These are phyloP conservation scores for Archegozetes longisetosus DNA, from an alignment of 1,140 invertebrate genomes.

Conservation along the genomic window DNA sequence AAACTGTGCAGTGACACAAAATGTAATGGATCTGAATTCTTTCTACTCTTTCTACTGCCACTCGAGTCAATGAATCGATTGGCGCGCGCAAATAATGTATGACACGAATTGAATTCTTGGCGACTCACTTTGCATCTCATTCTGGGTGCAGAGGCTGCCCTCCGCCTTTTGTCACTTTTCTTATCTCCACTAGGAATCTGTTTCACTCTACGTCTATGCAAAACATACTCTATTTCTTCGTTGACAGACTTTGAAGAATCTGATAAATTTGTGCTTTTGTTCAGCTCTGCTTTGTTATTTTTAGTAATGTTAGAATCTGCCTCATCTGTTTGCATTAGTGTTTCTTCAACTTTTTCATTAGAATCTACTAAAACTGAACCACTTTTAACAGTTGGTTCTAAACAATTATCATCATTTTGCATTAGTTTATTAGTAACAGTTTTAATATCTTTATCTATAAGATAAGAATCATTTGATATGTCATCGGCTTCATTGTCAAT, in stretches of 20 bases:
- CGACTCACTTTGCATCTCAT: background rate
- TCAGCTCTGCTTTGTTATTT: background rate
- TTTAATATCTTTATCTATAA: background rate
- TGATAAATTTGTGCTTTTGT: background rate
- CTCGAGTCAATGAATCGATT: background rate
- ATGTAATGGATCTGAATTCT: background rate
- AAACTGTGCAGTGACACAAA: conserved; percentile 1
- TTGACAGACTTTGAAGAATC: too few relatives aligned
- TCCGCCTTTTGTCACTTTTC: background rate
- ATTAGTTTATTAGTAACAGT: background rate
- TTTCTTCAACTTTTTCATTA: too few relatives aligned
- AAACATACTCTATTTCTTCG: background rate
- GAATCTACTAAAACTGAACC: background rate
- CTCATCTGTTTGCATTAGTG: too few relatives aligned
- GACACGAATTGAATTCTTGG: background rate
- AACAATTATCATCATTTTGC: background rate
- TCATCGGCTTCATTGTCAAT: background rate
- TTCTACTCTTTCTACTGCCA: background rate
- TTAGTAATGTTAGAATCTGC: background rate
- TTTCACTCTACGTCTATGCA: background rate
- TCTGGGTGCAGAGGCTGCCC: background rate
- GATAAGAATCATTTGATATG: background rate
- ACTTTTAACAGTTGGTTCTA: background rate
- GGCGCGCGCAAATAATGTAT: background rate
- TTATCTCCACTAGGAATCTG: background rate